A percentile compares a stretch with the other conserved stretches of the same genome.
phyloP scores from a whole-genome alignment of 2,797 vertebrate species.

The Poeciliopsis infans region DNA sequence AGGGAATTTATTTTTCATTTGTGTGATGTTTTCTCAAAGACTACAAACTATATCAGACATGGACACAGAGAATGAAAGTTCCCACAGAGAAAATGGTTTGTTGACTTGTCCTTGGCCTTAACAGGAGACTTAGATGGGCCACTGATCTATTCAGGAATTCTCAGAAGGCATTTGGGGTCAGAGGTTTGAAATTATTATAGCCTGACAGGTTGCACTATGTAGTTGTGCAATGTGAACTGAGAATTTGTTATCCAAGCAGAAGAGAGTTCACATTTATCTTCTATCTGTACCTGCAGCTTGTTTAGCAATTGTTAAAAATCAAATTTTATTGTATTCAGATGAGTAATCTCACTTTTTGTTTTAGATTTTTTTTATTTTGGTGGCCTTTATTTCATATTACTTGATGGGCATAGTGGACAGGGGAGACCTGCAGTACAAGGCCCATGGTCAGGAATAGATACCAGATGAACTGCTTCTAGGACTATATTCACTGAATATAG shows the following conservation, averaged over 20 bases:
- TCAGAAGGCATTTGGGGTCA: not conserved
- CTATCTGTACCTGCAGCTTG: not conserved
- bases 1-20: not conserved
- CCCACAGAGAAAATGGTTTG: not conserved
- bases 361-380: not conserved
- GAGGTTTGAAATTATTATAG: not conserved
- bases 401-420: not conserved
- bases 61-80: not conserved
- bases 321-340: not conserved
- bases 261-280: not conserved
- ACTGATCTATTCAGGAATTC: not conserved
- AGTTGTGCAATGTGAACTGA: not conserved
- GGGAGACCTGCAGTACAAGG: not conserved
- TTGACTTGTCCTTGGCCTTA: conserved; percentile 1
- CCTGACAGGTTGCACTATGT: not conserved
- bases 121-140: not conserved
- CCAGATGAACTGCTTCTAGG: not conserved
- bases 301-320: not conserved
- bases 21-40: not conserved
- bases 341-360: not conserved
- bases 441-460: not conserved
- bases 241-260: not conserved
- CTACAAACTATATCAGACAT: not conserved
- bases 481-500: not conserved
- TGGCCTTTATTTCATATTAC: not conserved